Evolutionary conservation across 2,888 invertebrate genomes (phyloP), one percentile per base, ranked within the genome.

Genomic region (Parasteatoda lunata): DNA sequence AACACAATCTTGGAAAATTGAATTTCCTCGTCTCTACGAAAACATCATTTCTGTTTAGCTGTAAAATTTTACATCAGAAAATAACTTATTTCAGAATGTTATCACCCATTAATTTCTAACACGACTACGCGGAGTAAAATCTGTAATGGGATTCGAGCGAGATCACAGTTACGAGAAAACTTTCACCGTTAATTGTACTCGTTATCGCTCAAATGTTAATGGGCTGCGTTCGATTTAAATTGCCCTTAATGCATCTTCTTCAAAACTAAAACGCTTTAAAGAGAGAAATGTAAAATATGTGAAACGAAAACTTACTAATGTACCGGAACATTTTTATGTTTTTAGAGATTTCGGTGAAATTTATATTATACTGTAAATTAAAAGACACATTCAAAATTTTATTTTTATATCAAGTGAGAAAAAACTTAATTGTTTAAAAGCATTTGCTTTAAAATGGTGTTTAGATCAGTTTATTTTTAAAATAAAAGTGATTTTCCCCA

Each of bases 141-240:
- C 51, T 77, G 66, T 77, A 77, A 77, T 66, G 77, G 68, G 45
- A 45, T 51, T 30, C 9, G 66, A 11, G 13, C 54, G 77, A 77
- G 68, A 66, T 68, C 73, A 52, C 68, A 45, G 77, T 30, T 52
- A 13, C 68, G 66, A 66, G 59, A 59, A 59, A 68, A 76, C 76
- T 64, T 76, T 76, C 49, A 30, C 66, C 52, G 77, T 77, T 77
- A 77, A 77, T 77, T 77, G 68, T 77, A 77, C 66, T 77, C 77
- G 68, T 45, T 77, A 77, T 77, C 77, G 77, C 52, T 77, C 66
- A 68, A 77, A 77, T 77, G 54, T 66, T 77, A 66, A 77, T 77
- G 66, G 77, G 51, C 13, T 66, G 52, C 68, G 45, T 68, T 30
- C 77, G 15, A 49, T 77, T 49, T 77, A 77, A 77, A 77, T 52